These are phyloP conservation scores for Terebella lapidaria DNA, from an alignment of 2,888 invertebrate genomes.

Conservation along the genomic window DNA sequence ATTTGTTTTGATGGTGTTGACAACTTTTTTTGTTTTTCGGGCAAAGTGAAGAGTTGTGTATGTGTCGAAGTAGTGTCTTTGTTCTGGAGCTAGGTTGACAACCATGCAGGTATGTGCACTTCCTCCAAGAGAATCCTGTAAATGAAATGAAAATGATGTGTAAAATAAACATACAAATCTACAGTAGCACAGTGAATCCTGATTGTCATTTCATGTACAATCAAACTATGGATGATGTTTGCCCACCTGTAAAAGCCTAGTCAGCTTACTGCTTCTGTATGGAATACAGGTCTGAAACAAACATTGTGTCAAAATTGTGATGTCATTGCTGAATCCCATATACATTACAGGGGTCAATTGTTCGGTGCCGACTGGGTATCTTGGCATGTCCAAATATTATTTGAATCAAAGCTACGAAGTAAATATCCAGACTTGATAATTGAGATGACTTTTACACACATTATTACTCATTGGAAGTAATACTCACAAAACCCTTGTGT, in stretches of 20 bases:
- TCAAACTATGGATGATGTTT: neutral
- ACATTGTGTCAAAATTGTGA: too few relatives aligned
- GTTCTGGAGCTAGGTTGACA: slow-evolving; percentile 45
- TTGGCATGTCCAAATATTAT: too few relatives aligned
- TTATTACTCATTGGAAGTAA: too few relatives aligned
- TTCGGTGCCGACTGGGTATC: too few relatives aligned
- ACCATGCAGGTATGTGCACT: slow-evolving; percentile 43
- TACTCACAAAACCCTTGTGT: slow-evolving; percentile 34
- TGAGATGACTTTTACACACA: too few relatives aligned
- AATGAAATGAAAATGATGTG: neutral
- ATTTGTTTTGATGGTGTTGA: slow-evolving; percentile 30
- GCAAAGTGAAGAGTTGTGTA: slow-evolving; percentile 49
- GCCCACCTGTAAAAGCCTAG: slow-evolving; percentile 28
- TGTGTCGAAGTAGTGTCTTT: slow-evolving; percentile 42
- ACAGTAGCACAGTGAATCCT: too few relatives aligned
- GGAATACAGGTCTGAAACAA: slow-evolving; percentile 29
- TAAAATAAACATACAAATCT: neutral
- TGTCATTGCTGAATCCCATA: too few relatives aligned
- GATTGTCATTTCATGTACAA: too few relatives aligned
- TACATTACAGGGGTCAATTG: too few relatives aligned
- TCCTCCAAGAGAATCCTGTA: slow-evolving; percentile 31
- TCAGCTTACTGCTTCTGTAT: slow-evolving; percentile 23
- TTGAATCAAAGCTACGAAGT: too few relatives aligned
- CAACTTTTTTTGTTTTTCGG: slow-evolving; percentile 45
- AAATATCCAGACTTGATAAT: too few relatives aligned